Conservation (phyloP, 2,797 vertebrate genomes). For the Pachyuromys duprasi region DNA sequence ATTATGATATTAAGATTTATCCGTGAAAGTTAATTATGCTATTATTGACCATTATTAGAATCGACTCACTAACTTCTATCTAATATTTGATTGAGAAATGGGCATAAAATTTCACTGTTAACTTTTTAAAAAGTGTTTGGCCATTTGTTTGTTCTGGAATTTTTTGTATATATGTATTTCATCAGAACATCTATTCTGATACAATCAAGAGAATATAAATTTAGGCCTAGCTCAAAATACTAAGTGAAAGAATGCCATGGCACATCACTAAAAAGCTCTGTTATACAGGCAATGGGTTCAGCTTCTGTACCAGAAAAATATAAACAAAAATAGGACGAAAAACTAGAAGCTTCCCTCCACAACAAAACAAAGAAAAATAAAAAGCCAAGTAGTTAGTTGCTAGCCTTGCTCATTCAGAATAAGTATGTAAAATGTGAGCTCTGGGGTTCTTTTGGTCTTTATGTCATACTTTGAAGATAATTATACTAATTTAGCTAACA, state of each 20-base stretch:
- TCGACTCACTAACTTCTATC: not conserved
- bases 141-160: not conserved
- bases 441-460: not conserved
- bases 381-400: not conserved
- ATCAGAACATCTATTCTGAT: not conserved
- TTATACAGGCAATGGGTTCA: not conserved
- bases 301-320: not conserved
- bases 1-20: slow-evolving; percentile 35
- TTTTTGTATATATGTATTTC: not conserved
- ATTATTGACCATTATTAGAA: slow-evolving; percentile 16
- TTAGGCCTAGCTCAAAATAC: not conserved
- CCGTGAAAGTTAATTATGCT: slow-evolving; percentile 29
- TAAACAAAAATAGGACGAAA: not conserved
- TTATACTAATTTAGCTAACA: not conserved
- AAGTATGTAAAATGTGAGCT: not conserved
- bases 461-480: not conserved
- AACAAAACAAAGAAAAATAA: not conserved
- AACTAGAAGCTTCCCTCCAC: not conserved
- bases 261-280: not conserved
- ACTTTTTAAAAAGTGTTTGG: not conserved
- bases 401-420: not conserved
- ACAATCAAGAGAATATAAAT: not conserved
- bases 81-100: not conserved
- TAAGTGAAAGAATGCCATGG: not conserved
- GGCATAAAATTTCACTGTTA: not conserved